These are phyloP conservation scores for Muscicapa comitata DNA, from an alignment of 2,797 vertebrate genomes.

Conservation along the genomic window DNA sequence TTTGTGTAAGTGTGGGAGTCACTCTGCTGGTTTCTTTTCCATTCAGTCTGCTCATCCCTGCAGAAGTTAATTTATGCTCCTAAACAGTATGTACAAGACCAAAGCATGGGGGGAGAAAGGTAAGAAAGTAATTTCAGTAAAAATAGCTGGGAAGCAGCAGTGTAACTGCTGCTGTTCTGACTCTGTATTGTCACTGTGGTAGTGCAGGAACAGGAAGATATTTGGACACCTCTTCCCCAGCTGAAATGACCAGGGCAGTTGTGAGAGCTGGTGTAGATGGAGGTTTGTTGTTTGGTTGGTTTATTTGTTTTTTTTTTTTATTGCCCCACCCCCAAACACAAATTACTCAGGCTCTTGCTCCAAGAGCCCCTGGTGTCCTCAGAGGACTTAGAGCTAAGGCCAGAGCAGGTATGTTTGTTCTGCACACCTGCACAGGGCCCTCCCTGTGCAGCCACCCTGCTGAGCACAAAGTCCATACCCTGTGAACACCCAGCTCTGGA, in stretches of 20 bases:
- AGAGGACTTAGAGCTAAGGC: not conserved
- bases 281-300: not conserved
- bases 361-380: not conserved
- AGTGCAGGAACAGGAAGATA: not conserved
- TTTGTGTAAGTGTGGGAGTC: not conserved
- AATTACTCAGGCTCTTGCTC: not conserved
- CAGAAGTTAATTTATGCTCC: not conserved
- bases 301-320: too few species aligned
- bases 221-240: too few species aligned
- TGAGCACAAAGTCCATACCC: not conserved
- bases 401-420: not conserved
- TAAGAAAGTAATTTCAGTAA: not conserved
- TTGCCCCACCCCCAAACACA: fast-evolving
- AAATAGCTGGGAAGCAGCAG: not conserved
- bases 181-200: not conserved
- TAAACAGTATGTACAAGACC: fast-evolving
- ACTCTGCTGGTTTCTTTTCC: not conserved
- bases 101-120: not conserved
- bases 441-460: not conserved
- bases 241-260: not conserved
- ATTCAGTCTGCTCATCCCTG: not conserved
- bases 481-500: not conserved
- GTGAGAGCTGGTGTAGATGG: not conserved
- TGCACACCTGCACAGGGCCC: not conserved
- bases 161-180: not conserved